Evolutionary conservation across 2,797 vertebrate genomes (phyloP), one percentile per base, ranked within the genome.

Genomic region (Moxostoma hubbsi): DNA sequence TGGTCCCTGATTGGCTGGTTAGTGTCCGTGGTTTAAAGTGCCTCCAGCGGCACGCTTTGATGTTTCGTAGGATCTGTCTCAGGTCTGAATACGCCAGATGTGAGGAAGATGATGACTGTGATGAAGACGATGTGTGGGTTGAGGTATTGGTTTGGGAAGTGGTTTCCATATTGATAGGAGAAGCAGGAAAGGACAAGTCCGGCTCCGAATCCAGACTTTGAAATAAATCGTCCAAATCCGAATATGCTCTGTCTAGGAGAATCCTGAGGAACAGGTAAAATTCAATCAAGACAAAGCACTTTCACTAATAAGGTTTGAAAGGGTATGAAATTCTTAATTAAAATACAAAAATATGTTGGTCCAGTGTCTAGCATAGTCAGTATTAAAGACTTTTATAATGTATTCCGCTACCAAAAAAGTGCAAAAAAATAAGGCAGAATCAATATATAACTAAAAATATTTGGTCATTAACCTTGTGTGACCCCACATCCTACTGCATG

Each of bases 21-120:
- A 97, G 95, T 93, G 97, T 98, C 96, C 98, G 98, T 94, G 98
- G 98, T 94, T 97, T 95, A 95, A 99, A 99, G 92, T 99, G 98
- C 92, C 98, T 98, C 98, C 98, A 99, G 92, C 98, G 95, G 94
- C 96, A 96, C 79, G 96, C 91, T 92, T 97, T 99, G 92, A 99
- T 97, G 95, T 97, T 98, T 92, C 96, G 94, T 91, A 99, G 93
- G 90, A 99, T 95, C 90, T 96, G 96, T 92, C 93, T 95, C 94
- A 99, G 96, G 95, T 98, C 96, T 95, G 73, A 55, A 66, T 80
- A 73, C 0, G 54, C 43, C 15, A 82, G 77, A 4, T 87, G 84
- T 49, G 87, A 75, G 50, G 85, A 77, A 58, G 86, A 73, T 62
- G 74, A 85, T 75, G 86, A 67, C 12, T 70, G 77, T 5, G 82